Evolutionary conservation across 1,140 invertebrate genomes (phyloP), one percentile per base, ranked within the genome.

Genomic region (Ceratosolen solmsi): DNA sequence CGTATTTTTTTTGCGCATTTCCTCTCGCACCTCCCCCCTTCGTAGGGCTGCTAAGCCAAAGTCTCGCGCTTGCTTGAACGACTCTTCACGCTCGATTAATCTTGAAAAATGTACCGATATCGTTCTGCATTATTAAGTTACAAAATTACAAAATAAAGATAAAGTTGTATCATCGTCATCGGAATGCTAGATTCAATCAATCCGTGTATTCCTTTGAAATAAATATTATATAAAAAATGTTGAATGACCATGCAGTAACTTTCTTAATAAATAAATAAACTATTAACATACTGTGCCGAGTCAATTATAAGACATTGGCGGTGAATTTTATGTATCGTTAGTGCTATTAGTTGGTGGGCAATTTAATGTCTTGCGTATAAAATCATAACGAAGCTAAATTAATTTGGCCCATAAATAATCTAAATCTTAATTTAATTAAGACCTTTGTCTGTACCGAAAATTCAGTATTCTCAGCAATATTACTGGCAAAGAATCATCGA

Each of bases 31-130:
- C n/a, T 36, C 27, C 51, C 5, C 41, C 13, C 41, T 22, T 54
- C 27, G 20, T 63, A 20, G n/a, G 25, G 25, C n/a, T 60, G 11
- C 25, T 60, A 27, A 60, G 11, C n/a, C 13, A 60, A 60, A 30
- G 3, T 5, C 54, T 2, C 54, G 51, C 33, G 25, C 11, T 49
- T 49, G 65, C 25, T 33, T 36, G 30, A 51, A 13, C 15, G 22
- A 22, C 25, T 63, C 17, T 79, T 70, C 54, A 41, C 13, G 49
- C 63, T 27, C 49, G 17, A 70, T 79, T 56, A 46, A 73, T 73
- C 9, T 73, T 73, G 17, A 9, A n/a, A n/a, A n/a, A n/a, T n/a
- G n/a, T n/a, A n/a, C n/a, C n/a, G n/a, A n/a, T n/a, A n/a, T n/a
- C n/a, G n/a, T n/a, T n/a, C n/a, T n/a, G n/a, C n/a, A n/a, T n/a